Evolutionary conservation across 2,888 invertebrate species (phyloP), one percentile per base, ranked within the genome.

Genomic region (Caenorhabditis plicata): DNA sequence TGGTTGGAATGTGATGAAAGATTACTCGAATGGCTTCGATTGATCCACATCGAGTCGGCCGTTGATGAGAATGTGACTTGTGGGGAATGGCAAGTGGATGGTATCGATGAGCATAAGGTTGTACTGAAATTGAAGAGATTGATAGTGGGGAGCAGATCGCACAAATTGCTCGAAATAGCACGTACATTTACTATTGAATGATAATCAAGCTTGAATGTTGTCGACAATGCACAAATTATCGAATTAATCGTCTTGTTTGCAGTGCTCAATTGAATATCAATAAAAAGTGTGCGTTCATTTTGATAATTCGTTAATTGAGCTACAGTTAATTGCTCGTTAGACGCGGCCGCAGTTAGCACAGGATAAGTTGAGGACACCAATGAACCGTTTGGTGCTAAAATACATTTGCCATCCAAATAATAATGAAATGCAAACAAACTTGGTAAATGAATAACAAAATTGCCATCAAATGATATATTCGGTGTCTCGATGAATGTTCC

Each of bases 401-500:
- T 23, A 11, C 7, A n/a, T 17, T 40, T 19, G 25, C n/a, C 38
- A 20, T 2, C 8, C 9, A 36, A 19, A 19, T 7, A 4, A 4
- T 13, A 3, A 8, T 17, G 23, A 22, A 5, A 7, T 33, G n/a
- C 22, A 13, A 13, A 22, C 38, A 19, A 38, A 53, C 58, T 45
- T 27, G 36, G 41, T 1, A 33, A 53, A 29, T 41, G 50, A 33
- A 60, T 36, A 7, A 66, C 43, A 23, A 62, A 62, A 15, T 56
- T 51, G 1, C 58, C 56, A 32, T 53, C 42, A 33, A 66, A 58
- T 22, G 46, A 48, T n/a, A 66, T 23, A 13, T 45, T 29, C 4
- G 66, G 66, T 31, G 47, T 49, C 23, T 66, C 66, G 23, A 51
- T 29, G 38, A 55, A 66, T 26, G 52, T 58, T 19, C 48, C 56